Evolutionary conservation across 2,113 vertebrate species (phyloP).

Genomic region (Corythornis vintsioides): DNA sequence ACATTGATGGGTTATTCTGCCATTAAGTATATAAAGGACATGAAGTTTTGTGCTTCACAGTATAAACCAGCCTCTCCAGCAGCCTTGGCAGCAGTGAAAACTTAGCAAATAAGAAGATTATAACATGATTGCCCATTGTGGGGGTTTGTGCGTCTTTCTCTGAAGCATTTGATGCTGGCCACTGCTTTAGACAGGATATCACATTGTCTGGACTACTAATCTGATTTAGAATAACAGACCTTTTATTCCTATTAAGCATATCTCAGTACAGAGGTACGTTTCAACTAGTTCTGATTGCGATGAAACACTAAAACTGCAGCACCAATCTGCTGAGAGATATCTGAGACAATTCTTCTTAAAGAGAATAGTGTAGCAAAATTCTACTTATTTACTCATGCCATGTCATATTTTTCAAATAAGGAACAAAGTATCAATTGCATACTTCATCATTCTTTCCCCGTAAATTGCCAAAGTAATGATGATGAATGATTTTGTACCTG

Average conservation of each 20-base stretch:
- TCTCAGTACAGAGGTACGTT: slow-evolving; percentile 32
- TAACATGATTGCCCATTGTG: neutral
- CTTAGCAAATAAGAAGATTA: slow-evolving; percentile 8
- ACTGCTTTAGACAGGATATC: slow-evolving; percentile 45
- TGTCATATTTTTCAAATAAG: neutral
- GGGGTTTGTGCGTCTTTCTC: slow-evolving; percentile 14
- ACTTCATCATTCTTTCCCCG: neutral
- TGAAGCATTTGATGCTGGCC: slow-evolving; percentile 21
- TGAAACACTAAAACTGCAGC: neutral
- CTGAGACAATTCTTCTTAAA: neutral
- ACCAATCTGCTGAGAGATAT: neutral
- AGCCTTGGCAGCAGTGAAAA: neutral
- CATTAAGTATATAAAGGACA: neutral
- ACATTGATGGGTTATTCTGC: neutral
- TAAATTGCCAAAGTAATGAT: neutral
- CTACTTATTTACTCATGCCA: neutral
- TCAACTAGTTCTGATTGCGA: slow-evolving; percentile 25
- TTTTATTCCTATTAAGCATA: slow-evolving; percentile 37
- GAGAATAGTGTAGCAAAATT: neutral
- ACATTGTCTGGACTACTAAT: slow-evolving; percentile 46
- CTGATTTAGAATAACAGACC: slow-evolving; percentile 56
- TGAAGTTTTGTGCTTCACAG: neutral
- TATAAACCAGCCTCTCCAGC: neutral
- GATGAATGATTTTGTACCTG: neutral
- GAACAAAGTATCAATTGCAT: neutral